Base-by-base conservation (phyloP, 2,888 invertebrate species). In the Cryptops parisi region DNA sequence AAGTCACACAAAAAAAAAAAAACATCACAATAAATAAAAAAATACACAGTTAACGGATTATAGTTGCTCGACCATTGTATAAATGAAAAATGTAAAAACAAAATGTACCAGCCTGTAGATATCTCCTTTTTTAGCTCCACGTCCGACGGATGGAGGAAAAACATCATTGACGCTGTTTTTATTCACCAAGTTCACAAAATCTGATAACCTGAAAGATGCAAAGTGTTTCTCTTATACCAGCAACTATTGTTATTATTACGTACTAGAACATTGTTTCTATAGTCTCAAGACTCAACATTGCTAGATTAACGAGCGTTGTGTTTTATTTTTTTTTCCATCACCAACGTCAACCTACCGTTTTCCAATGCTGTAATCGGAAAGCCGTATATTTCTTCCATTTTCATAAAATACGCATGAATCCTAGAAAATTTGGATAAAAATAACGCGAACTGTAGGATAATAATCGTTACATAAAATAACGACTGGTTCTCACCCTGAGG, bases 111-210 rank as follows among this genome's bases (percentile, higher is more conserved):
- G 76, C 56, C 79, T 77, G 64, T 77, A 82, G 59, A 87, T 77
- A 63, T 86, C 87, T 58, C 78, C 78, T 58, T 82, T 81, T 68
- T 82, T 81, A 3, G 74, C 77, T 48, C 75, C 74, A 57, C 70
- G 64, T 2, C 71, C 72, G 41, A 68, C 61, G 2, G 67, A 65
- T 4, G 67, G 65, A n/a, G 74, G 69, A 60, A 73, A 72, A 43
- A 49, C 24, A 46, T 58, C 54, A 27, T 55, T 39, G 17, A 4
- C 3, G 40, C 19, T 39, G 19, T 39, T 39, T 39, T 39, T 19
- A 39, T 39, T 39, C 17, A 19, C 19, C 4, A 19, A 60, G 52
- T 46, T 52, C 55, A 43, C 9, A 44, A 45, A 23, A 38, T 21
- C n/a, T 17, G 15, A 51, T 22, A 49, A 49, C 15, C 22, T 21